A percentile compares a stretch with the other conserved stretches of the same genome.
phyloP scores from a whole-genome alignment of 2,888 invertebrate species.

The Lasioglossum vierecki region DNA sequence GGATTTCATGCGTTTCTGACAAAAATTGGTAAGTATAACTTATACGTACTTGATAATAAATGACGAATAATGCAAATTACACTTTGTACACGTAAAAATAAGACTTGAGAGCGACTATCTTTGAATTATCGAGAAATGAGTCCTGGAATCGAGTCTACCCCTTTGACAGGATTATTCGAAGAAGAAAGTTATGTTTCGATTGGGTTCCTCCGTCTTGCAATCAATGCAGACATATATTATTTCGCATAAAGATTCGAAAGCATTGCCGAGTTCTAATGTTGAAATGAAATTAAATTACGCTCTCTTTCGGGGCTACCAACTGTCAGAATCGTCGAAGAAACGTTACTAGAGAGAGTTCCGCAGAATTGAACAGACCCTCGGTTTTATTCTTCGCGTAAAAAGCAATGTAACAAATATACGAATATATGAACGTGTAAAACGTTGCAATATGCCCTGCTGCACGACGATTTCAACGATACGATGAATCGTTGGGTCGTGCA shows the following conservation, averaged over 20 bases:
- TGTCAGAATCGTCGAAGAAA: background rate
- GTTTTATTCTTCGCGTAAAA: constrained; percentile 1
- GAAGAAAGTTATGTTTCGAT: background rate
- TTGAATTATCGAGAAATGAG: too few relatives aligned
- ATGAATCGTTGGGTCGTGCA: background rate
- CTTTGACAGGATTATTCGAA: background rate
- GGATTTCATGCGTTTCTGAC: background rate
- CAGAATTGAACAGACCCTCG: background rate
- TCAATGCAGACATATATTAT: background rate
- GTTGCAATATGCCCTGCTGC: background rate
- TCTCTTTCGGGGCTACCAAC: constrained; percentile 14
- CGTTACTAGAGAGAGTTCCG: constrained; percentile 9
- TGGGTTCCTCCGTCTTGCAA: background rate
- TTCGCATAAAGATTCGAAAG: background rate
- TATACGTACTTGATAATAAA: too few relatives aligned
- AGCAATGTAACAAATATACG: background rate
- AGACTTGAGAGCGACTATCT: too few relatives aligned
- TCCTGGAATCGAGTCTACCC: too few relatives aligned
- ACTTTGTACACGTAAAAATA: too few relatives aligned
- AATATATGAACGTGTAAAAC: background rate
- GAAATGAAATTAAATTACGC: constrained; percentile 25
- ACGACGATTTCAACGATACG: background rate
- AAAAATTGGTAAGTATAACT: background rate
- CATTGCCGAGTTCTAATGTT: background rate
- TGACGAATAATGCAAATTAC: too few relatives aligned